phyloP scores from a whole-genome alignment of 2,888 invertebrate genomes.

The Ormyrus pomaceus region DNA sequence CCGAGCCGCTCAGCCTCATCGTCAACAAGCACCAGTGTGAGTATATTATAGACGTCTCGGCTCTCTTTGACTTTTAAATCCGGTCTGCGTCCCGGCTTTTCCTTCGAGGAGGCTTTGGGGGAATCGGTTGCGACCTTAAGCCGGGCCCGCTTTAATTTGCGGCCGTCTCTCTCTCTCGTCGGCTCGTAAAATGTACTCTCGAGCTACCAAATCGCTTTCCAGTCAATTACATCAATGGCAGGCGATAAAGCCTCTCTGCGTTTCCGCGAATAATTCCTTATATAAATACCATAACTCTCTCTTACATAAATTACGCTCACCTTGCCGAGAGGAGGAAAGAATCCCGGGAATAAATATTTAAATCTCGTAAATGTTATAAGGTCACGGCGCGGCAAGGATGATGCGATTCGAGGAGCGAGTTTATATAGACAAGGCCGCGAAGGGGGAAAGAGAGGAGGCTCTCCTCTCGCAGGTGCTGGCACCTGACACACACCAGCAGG shows the following conservation, averaged over 20 bases:
- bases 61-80: not conserved
- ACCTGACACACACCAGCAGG: constrained; percentile 57
- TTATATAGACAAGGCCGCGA: not conserved
- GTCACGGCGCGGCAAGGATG: constrained; percentile 28
- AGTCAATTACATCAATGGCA: constrained; percentile 34
- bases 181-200: too few species aligned
- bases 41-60: constrained; percentile 55
- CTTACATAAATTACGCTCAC: constrained; percentile 46
- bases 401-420: not conserved
- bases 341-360: constrained; percentile 44
- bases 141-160: too few species aligned
- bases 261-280: constrained; percentile 51
- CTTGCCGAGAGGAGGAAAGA: constrained; percentile 21
- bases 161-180: too few species aligned
- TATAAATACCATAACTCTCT: constrained; percentile 34
- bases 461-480: constrained; percentile 56
- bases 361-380: constrained; percentile 55
- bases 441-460: not conserved
- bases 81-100: not conserved
- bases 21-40: constrained; percentile 76
- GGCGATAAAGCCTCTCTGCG: constrained; percentile 1
- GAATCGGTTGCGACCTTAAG: too few species aligned
- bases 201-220: not conserved
- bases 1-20: constrained; percentile 77
- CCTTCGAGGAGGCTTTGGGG: too few species aligned